These are phyloP conservation scores for Chiridota heheva DNA, from an alignment of 35 echinoderm and acorn worm genomes.

Conservation along the genomic window DNA sequence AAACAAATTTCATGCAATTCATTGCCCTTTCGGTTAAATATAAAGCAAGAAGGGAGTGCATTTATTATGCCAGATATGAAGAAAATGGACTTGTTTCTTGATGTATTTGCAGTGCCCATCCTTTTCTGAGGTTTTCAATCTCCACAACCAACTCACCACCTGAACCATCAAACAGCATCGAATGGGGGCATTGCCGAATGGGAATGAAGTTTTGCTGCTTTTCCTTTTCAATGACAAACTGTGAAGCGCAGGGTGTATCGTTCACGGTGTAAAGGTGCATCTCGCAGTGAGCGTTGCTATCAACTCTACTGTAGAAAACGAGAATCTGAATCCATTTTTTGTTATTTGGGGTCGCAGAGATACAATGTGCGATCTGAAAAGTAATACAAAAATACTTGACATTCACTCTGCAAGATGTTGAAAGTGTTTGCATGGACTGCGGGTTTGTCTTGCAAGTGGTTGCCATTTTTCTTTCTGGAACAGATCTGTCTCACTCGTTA, in stretches of 20 bases:
- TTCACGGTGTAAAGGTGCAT: constrained; percentile 78
- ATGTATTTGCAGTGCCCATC: constrained; percentile 44
- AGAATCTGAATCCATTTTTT: constrained; percentile 95
- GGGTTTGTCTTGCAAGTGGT: not conserved
- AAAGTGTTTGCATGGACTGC: constrained; percentile 31
- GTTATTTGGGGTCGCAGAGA: constrained; percentile 39
- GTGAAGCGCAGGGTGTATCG: constrained; percentile 96
- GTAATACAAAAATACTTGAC: constrained; percentile 71
- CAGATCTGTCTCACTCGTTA: constrained; percentile 84
- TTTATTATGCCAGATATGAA: constrained; percentile 78
- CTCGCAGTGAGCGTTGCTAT: constrained; percentile 51
- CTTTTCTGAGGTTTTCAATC: constrained; percentile 63
- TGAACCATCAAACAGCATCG: constrained; percentile 4
- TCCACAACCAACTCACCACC: constrained; percentile 51
- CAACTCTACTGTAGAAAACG: constrained; percentile 63
- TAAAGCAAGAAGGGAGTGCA: constrained; percentile 61
- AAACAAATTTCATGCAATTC: constrained; percentile 6
- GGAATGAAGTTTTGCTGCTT: constrained; percentile 43
- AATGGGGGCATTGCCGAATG: constrained; percentile 42
- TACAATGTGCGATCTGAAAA: constrained; percentile 90
- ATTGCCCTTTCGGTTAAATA: constrained; percentile 64
- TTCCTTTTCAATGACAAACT: constrained; percentile 85
- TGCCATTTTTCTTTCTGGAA: constrained; percentile 70
- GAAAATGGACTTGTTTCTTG: constrained; percentile 23
- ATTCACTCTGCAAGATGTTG: constrained; percentile 56